Conservation (phyloP, 2,113 vertebrate species). For the Spea bombifrons region DNA sequence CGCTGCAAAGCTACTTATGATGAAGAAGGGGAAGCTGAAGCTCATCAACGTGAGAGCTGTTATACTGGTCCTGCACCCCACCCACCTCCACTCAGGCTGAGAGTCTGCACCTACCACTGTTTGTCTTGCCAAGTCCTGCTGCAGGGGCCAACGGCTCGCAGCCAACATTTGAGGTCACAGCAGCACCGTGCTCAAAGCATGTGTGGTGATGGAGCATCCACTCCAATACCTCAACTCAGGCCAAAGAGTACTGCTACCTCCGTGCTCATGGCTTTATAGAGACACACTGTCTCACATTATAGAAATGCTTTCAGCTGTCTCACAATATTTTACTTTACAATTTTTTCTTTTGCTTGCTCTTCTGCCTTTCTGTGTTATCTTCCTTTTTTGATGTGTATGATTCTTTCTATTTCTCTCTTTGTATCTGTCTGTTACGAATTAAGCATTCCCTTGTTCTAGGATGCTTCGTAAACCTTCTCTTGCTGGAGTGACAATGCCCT, state of each 20-base stretch:
- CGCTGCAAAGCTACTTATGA: slow-evolving; percentile 66
- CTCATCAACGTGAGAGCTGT: slow-evolving; percentile 66
- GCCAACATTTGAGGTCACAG: slow-evolving; percentile 65
- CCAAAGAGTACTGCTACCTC: slow-evolving; percentile 71
- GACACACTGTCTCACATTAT: slow-evolving; percentile 34
- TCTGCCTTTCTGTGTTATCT: neutral
- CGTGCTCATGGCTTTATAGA: slow-evolving; percentile 67
- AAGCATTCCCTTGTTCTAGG: slow-evolving; percentile 31
- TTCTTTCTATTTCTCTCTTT: slow-evolving; percentile 11
- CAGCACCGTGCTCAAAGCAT: slow-evolving; percentile 60
- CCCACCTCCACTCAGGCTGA: slow-evolving; percentile 59
- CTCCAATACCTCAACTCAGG: slow-evolving; percentile 71
- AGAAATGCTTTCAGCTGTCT: slow-evolving; percentile 34
- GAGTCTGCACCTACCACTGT: slow-evolving; percentile 68
- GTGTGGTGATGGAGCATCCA: slow-evolving; percentile 60
- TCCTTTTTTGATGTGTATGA: neutral
- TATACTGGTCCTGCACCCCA: slow-evolving; percentile 52
- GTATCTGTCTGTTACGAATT: slow-evolving; percentile 34
- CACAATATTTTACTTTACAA: neutral
- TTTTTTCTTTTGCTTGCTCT: neutral
- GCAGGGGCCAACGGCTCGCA: slow-evolving; percentile 65
- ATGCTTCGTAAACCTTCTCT: slow-evolving; percentile 26
- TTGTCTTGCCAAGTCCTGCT: slow-evolving; percentile 68
- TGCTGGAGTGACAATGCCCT: slow-evolving; percentile 22
- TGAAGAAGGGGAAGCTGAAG: slow-evolving; percentile 56